Base-by-base conservation (phyloP, 2,113 vertebrate species). In the Hippocampus mohnikei region DNA sequence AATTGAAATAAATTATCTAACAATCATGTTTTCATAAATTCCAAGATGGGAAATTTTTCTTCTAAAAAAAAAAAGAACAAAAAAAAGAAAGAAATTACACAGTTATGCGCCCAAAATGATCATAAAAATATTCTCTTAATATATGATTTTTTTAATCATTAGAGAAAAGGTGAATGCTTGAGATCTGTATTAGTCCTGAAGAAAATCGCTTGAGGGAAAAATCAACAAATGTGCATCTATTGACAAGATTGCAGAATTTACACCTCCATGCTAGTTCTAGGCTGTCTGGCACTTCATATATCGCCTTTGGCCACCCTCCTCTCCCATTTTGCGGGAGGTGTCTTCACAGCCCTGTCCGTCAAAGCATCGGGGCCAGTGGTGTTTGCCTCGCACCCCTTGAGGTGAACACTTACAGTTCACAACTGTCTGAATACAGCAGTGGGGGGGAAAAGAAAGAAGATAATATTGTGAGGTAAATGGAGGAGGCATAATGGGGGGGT, bases 341-440 rank as follows among this genome's bases (percentile, higher is more conserved):
- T 37, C 55, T 69, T 66, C 23, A n/a, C 71, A 72, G 50, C 20
- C 52, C 72, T 75, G 42, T 72, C 66, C 52, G 64, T 69, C 8
- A 33, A 75, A 48, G 50, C 52, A 46, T 74, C 33, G 6, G 12
- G 64, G 74, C 62, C 11, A 0, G 70, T 71, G 52, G 18, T 64
- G 75, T 61, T 8, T 0, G 67, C 68, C 53, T 78, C 76, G 67
- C 44, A 58, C 76, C 79, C 76, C 77, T 78, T 33, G 67, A 79
- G 75, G 75, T 81, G 52, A 75, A 78, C 70, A 73, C 74, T 73
- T 64, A 74, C 65, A 46, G 48, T 76, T 87, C 73, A 68, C 77
- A 73, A 67, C 55, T 61, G 71, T 60, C 58, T 33, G 27, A 33
- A 33, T 71, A 58, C 62, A 61, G 50, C 71, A 67, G 72, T 76